These are phyloP conservation scores for Piscicola geometra DNA, from an alignment of 2,888 invertebrate species.

Conservation along the genomic window DNA sequence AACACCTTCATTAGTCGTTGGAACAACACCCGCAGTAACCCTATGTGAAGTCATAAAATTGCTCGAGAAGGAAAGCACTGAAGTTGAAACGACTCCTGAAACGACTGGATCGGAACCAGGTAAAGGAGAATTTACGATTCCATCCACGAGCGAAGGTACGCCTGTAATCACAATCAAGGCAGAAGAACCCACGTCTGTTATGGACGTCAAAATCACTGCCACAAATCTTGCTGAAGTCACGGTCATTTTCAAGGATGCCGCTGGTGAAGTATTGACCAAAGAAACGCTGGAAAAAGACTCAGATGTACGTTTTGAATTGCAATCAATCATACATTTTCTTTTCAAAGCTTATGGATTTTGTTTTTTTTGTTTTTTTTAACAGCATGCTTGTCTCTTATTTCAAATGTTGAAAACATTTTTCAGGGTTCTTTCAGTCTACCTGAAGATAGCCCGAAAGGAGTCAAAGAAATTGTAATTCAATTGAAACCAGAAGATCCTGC, in stretches of 20 bases:
- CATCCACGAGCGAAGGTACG: not conserved
- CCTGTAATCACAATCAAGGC: not conserved
- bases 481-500: not conserved
- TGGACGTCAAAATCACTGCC: not conserved
- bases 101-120: not conserved
- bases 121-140: not conserved
- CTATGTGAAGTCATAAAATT: conserved; percentile 1
- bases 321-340: not conserved
- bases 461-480: not conserved
- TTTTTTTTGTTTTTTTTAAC: too few relatives aligned
- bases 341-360: not conserved
- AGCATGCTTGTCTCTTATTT: too few relatives aligned
- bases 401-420: not conserved
- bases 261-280: not conserved
- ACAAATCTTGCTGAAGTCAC: not conserved
- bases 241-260: not conserved
- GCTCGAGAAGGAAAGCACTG: not conserved
- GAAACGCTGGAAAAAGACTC: not conserved
- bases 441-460: not conserved
- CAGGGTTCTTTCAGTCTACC: not conserved
- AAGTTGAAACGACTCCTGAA: not conserved
- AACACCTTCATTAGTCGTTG: not conserved
- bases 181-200: not conserved
- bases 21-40: not conserved
- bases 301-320: not conserved